Percentiles rank a stretch among this genome's conserved stretches.
These are phyloP conservation scores for Tridacna crocea DNA, from an alignment of 2,888 invertebrate genomes.

Conservation along the genomic window DNA sequence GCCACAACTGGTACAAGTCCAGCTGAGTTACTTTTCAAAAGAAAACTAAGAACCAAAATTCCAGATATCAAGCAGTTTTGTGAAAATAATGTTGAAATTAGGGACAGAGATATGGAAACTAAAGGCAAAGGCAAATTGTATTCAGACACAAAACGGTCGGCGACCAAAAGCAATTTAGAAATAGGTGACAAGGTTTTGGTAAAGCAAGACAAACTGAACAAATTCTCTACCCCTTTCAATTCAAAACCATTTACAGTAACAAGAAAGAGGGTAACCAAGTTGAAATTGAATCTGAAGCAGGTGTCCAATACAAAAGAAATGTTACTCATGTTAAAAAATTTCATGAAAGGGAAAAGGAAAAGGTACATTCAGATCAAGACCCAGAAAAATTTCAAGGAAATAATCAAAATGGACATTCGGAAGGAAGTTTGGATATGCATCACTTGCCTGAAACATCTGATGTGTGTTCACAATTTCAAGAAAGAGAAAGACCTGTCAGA, in stretches of 20 bases:
- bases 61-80: conserved; percentile 28
- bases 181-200: conserved; percentile 44
- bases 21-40: conserved; percentile 47
- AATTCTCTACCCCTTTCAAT: conserved; percentile 10
- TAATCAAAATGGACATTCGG: no score
- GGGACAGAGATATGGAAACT: conserved; percentile 30
- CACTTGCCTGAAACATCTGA: no score
- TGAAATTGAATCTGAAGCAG: no score
- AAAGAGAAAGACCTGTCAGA: no score
- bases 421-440: no score
- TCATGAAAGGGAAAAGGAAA: no score
- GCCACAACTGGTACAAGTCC: conserved; percentile 48
- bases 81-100: conserved; percentile 29
- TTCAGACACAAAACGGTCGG: conserved; percentile 15
- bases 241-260: background rate
- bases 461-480: no score
- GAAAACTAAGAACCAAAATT: conserved; percentile 51
- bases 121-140: conserved; percentile 36
- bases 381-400: no score
- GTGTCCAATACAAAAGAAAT: no score
- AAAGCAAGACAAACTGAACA: conserved; percentile 16
- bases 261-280: conserved; percentile 10
- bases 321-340: no score
- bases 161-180: conserved; percentile 27
- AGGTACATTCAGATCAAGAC: no score